Conservation (phyloP, 1,140 invertebrate species). For the Drosophila sucinea region DNA sequence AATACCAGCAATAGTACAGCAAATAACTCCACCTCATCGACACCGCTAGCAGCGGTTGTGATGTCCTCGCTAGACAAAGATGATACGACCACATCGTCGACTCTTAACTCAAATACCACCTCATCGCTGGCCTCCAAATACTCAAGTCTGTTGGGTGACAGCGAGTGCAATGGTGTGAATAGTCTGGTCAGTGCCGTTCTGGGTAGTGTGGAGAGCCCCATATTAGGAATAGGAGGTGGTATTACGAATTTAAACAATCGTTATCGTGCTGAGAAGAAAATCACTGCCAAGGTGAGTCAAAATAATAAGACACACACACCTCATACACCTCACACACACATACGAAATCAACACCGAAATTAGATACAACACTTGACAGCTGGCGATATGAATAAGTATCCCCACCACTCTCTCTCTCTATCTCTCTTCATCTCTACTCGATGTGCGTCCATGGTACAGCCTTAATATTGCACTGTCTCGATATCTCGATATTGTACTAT, state of each 20-base stretch:
- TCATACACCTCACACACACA: not conserved
- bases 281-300: conserved; percentile 82
- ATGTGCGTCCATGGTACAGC: conserved; percentile 40
- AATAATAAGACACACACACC: not conserved
- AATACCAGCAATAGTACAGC: conserved; percentile 78
- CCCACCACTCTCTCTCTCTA: no score
- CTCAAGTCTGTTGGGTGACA: conserved; percentile 76
- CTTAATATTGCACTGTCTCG: conserved; percentile 29
- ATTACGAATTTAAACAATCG: conserved; percentile 75
- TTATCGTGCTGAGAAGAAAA: conserved; percentile 82
- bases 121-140: conserved; percentile 79
- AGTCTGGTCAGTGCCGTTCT: conserved; percentile 37
- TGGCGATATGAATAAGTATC: conserved; percentile 22
- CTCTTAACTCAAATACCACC: conserved; percentile 76
- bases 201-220: conserved; percentile 58
- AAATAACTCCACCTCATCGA: conserved; percentile 77
- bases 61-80: conserved; percentile 77
- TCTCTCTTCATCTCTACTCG: not conserved
- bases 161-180: conserved; percentile 65
- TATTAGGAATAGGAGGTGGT: conserved; percentile 40
- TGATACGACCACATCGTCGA: conserved; percentile 73
- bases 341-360: not conserved
- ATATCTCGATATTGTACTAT: conserved; percentile 33
- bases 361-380: conserved; percentile 25
- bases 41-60: conserved; percentile 69